Evolutionary conservation across 2,888 invertebrate species (phyloP).

Genomic region (Andrena dorsata): DNA sequence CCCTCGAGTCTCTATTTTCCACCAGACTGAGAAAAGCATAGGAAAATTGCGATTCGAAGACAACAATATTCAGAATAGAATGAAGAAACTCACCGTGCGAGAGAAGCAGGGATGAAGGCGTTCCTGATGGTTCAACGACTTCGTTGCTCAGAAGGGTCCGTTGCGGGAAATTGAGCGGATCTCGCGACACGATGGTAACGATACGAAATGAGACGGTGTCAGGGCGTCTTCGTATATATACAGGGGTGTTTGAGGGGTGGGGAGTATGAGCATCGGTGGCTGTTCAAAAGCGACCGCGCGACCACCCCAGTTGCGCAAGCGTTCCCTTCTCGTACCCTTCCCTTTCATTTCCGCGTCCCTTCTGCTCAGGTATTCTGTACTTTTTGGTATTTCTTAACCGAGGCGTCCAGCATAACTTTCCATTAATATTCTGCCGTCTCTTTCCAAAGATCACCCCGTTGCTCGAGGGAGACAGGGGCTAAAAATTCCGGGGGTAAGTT

Average conservation of each 20-base stretch:
- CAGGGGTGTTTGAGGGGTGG: slow-evolving; percentile 54
- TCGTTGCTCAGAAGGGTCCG: background rate
- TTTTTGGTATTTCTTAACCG: background rate
- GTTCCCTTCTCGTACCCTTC: slow-evolving; percentile 56
- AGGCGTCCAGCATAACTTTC: too few relatives aligned
- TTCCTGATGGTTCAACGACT: background rate
- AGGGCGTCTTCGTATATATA: slow-evolving; percentile 78
- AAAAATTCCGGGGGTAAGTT: too few relatives aligned
- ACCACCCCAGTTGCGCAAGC: slow-evolving; percentile 71
- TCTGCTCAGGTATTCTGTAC: background rate
- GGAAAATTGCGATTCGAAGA: background rate
- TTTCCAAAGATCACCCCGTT: background rate
- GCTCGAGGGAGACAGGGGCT: background rate
- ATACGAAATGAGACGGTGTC: slow-evolving; percentile 77
- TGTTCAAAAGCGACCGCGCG: slow-evolving; percentile 68
- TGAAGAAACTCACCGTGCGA: slow-evolving; percentile 46
- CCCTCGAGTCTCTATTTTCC: background rate
- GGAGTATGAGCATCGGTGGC: slow-evolving; percentile 73
- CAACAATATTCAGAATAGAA: background rate
- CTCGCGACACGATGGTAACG: slow-evolving; percentile 73
- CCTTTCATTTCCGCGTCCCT: background rate
- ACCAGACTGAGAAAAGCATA: background rate
- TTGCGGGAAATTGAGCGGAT: slow-evolving; percentile 51
- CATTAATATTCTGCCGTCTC: background rate
- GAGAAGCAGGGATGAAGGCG: background rate